Evolutionary conservation across 2,797 vertebrate genomes (phyloP), one percentile per base, ranked within the genome.

Genomic region (Microcaecilia unicolor): DNA sequence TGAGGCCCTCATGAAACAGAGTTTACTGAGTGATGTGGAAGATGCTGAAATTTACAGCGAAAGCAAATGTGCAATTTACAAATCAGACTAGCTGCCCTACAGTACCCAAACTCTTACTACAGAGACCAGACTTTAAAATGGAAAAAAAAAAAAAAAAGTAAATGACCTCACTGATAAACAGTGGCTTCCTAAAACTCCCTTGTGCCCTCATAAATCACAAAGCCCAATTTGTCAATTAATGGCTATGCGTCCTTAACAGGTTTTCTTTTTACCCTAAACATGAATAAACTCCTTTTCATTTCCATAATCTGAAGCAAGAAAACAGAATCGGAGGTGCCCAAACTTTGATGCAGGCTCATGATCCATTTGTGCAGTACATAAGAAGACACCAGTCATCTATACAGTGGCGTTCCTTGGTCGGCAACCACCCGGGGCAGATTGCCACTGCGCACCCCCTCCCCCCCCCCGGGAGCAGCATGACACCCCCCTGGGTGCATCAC

Each of bases 1-100:
- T 75, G 80, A 66, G 56, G 63, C 55, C 65, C 84, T 81, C 87
- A 89, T 90, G 85, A 87, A 92, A 94, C 90, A 91, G 78, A 57
- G 46, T 76, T 76, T 76, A 48, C 52, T 3, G 42, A 58, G 68
- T 63, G 55, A 70, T 10, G 39, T 36, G 53, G 59, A 56, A 65
- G 70, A 64, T 21, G 57, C 64, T 29, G 64, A 70, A 50, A 73
- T 70, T 61, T 48, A 51, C 63, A 61, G 41, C 26, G 41, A 48
- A 51, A 52, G 44, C 18, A 28, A n/a, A 47, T 21, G 30, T 61
- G 58, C 27, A 63, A 68, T 70, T 72, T 71, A 60, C 56, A 15
- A 37, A 34, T 37, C 37, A 5, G 43, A 23, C 28, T 44, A n/a
- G 10, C 28, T 47, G 13, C 39, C 1, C 0, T 5, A 20, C 29